phyloP scores from a whole-genome alignment of 2,888 invertebrate species.

The Philereme transversata region DNA sequence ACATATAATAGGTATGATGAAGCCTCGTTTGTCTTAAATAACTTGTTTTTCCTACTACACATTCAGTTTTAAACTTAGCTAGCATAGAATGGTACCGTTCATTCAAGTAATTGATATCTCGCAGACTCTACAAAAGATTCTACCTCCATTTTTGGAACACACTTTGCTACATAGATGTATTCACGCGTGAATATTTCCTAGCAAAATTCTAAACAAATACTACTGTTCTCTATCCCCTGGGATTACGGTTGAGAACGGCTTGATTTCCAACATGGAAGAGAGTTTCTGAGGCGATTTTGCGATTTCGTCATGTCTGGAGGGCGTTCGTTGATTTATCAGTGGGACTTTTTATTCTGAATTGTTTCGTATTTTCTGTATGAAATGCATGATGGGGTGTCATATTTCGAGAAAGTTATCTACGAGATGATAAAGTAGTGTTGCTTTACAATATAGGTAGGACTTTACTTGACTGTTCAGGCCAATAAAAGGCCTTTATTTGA shows the following conservation, averaged over 20 bases:
- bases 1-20: no score
- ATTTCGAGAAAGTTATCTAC: slow-evolving; percentile 18
- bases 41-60: no score
- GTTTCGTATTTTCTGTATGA: slow-evolving; percentile 35
- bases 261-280: slow-evolving; percentile 62
- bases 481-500: no score
- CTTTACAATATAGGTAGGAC: slow-evolving; percentile 14
- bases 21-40: no score
- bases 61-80: no score
- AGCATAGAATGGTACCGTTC: no score
- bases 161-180: slow-evolving; percentile 74
- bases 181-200: slow-evolving; percentile 59
- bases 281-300: slow-evolving; percentile 79
- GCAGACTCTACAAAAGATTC: slow-evolving; percentile 16
- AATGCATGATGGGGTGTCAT: slow-evolving; percentile 20
- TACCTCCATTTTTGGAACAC: slow-evolving; percentile 63
- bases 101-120: no score
- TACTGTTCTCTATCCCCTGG: slow-evolving; percentile 29
- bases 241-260: slow-evolving; percentile 37
- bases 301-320: slow-evolving; percentile 67
- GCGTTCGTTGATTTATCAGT: slow-evolving; percentile 72
- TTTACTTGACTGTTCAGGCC: not conserved
- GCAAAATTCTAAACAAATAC: slow-evolving; percentile 41
- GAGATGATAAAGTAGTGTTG: slow-evolving; percentile 13
- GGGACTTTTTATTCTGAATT: slow-evolving; percentile 52